phyloP scores from a whole-genome alignment of 1,140 invertebrate genomes.

The Listronotus oregonensis region DNA sequence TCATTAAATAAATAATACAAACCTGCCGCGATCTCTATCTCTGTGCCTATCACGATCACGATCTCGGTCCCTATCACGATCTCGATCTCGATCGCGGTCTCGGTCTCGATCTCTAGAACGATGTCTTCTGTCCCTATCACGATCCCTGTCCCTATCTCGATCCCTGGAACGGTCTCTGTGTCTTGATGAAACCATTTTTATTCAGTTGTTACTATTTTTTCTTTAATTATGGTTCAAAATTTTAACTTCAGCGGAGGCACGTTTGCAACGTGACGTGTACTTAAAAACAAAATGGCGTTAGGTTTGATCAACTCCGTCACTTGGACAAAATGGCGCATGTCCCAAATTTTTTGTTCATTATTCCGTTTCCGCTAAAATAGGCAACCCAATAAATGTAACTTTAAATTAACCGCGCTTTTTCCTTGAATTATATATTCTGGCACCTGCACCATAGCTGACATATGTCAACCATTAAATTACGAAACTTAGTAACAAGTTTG shows the following conservation, averaged over 20 bases:
- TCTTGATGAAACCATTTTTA: constrained; percentile 31
- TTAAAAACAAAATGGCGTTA: background rate
- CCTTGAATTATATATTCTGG: too few species aligned
- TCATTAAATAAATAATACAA: background rate
- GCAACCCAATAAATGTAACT: too few species aligned
- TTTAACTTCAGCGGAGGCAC: background rate
- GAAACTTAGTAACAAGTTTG: constrained; percentile 15
- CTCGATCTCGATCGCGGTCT: constrained; percentile 60
- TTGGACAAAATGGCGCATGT: too few species aligned
- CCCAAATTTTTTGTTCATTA: too few species aligned
- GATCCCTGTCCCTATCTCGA: constrained; percentile 58
- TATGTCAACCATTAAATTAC: too few species aligned
- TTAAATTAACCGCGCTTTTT: too few species aligned
- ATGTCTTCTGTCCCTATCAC: constrained; percentile 52
- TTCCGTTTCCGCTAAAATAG: too few species aligned
- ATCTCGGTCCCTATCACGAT: constrained; percentile 60
- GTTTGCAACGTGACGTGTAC: background rate
- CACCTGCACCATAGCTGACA: too few species aligned
- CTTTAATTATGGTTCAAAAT: background rate
- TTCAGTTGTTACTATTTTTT: background rate
- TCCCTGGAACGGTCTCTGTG: constrained; percentile 54
- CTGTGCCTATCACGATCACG: constrained; percentile 59
- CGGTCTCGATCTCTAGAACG: constrained; percentile 58
- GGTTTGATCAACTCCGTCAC: too few species aligned
- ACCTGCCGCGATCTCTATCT: constrained; percentile 59